Percentiles rank a stretch among this genome's conserved stretches.
Conservation (phyloP, 2,888 invertebrate species). For the Idaea biselata region DNA sequence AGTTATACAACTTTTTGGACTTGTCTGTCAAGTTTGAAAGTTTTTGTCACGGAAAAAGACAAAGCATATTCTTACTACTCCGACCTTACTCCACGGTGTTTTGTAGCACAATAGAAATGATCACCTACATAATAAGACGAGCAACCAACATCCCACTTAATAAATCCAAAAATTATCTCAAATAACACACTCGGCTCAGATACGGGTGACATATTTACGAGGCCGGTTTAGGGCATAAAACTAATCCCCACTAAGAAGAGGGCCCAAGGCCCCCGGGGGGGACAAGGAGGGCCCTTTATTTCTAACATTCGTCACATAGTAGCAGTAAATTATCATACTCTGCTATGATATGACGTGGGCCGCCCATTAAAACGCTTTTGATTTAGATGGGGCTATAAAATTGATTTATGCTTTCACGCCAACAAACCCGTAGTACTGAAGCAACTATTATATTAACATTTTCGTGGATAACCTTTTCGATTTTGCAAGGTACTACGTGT, state of each 20-base stretch:
- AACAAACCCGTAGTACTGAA: slow-evolving; percentile 79
- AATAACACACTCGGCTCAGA: slow-evolving; percentile 64
- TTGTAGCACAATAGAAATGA: neutral
- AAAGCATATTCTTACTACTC: too few relatives aligned
- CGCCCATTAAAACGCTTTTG: slow-evolving; percentile 82
- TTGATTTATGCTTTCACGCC: slow-evolving; percentile 82
- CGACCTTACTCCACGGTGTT: too few relatives aligned
- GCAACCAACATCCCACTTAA: slow-evolving; percentile 42
- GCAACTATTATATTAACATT: slow-evolving; percentile 81
- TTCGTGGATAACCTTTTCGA: slow-evolving; percentile 77
- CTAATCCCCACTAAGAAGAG: slow-evolving; percentile 66
- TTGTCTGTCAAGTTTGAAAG: too few relatives aligned
- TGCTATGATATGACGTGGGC: slow-evolving; percentile 81
- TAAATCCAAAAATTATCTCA: slow-evolving; percentile 77
- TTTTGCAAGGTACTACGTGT: slow-evolving; percentile 61
- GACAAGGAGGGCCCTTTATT: slow-evolving; percentile 72
- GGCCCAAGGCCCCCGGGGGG: slow-evolving; percentile 32
- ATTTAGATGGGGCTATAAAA: slow-evolving; percentile 82
- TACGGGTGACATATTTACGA: slow-evolving; percentile 78
- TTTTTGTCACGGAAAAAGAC: too few relatives aligned
- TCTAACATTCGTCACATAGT: slow-evolving; percentile 82
- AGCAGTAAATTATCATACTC: slow-evolving; percentile 81
- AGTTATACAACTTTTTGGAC: too few relatives aligned
- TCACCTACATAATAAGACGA: slow-evolving; percentile 15
- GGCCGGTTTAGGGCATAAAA: slow-evolving; percentile 74